Base-by-base conservation (phyloP, 2,113 vertebrate species). In the Prunella himalayana region DNA sequence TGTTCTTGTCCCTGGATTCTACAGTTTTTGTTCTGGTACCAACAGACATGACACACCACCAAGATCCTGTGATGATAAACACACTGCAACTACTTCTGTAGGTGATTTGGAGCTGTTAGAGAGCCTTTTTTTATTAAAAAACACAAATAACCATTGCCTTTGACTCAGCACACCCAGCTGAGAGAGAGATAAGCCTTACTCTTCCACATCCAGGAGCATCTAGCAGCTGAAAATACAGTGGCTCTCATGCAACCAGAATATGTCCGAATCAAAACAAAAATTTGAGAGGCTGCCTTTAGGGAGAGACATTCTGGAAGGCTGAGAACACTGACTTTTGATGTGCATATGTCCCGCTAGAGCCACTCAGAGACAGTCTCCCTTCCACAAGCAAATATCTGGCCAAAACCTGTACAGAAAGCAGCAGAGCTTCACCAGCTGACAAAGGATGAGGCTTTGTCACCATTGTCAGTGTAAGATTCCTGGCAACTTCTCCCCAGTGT, bases 371-470 rank as follows among this genome's bases (percentile, higher is more conserved):
- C 11, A 7, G 11, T 18, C 16, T 24, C 63, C 59, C 18, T 63
- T 57, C 31, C 57, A 63, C 41, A 35, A 39, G 30, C 19, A 53
- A 15, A 1, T 13, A 31, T 2, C 28, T 30, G 41, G 31, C 31
- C 49, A 79, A 49, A 51, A 50, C n/a, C 75, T 69, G 12, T 5
- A 4, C 39, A 63, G 42, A 68, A 92, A 61, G 24, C 50, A 39
- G 51, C 30, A 78, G 51, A 82, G 77, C 65, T 87, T 70, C 65
- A 35, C 33, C 33, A 37, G 21, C 11, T 47, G 71, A 33, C 88
- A 92, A 15, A 79, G 45, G 45, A 71, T 49, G 53, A 93, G n/a
- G 23, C 24, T 65, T 85, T 93, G 76, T 68, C 75, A 79, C 14
- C 15, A 2, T 0, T 18, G 22, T 14, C n/a, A 15, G 30, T 8